phyloP scores from a whole-genome alignment of 2,113 vertebrate species.

The Sceloporus undulatus region DNA sequence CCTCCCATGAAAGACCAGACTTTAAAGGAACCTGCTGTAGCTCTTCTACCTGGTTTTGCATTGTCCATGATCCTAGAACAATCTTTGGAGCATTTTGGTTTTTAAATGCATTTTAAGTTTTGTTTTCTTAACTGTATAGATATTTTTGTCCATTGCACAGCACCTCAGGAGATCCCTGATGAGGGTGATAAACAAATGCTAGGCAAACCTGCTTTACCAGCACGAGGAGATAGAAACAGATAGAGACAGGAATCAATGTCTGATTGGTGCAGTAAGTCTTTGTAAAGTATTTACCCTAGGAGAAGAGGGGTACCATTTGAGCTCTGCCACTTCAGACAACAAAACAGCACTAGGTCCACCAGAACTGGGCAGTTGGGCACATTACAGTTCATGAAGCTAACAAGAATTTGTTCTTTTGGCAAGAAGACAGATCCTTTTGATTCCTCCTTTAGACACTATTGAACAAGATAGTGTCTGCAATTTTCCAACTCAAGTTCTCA shows the following conservation, averaged over 20 bases:
- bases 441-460: background rate
- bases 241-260: background rate
- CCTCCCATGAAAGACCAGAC: too few relatives aligned
- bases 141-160: too few relatives aligned
- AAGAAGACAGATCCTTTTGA: background rate
- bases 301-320: background rate
- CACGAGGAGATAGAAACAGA: background rate
- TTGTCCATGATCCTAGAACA: too few relatives aligned
- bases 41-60: background rate
- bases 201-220: background rate
- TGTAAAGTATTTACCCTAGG: background rate
- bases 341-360: too few relatives aligned
- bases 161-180: too few relatives aligned
- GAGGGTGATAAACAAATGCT: too few relatives aligned
- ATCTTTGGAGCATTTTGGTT: too few relatives aligned
- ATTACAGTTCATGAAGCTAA: background rate
- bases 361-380: too few relatives aligned
- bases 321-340: background rate
- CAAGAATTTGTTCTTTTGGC: background rate
- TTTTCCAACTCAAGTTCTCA: background rate
- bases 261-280: background rate
- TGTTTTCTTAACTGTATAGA: too few relatives aligned
- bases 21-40: background rate
- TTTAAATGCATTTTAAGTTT: too few relatives aligned
- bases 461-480: background rate